Evolutionary conservation across 1,140 invertebrate species (phyloP).

Genomic region (Chironomus striatipennis): DNA sequence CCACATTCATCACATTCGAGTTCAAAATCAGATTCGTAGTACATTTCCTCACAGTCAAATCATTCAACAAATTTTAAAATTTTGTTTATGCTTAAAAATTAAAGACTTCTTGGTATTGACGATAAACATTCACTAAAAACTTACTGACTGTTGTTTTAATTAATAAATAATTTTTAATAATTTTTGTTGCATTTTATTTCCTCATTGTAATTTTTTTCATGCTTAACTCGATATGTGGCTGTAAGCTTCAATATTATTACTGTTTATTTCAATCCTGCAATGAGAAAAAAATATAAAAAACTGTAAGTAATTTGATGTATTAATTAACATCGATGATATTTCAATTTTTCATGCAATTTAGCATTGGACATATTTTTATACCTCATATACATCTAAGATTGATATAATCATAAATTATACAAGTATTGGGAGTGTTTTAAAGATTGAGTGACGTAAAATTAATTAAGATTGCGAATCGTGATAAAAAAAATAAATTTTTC

Average conservation of each 20-base stretch:
- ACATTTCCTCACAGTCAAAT: conserved; percentile 35
- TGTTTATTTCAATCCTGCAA: not conserved
- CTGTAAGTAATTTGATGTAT: not conserved
- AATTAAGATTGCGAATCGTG: not conserved
- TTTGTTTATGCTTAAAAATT: not conserved
- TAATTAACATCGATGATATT: conserved; percentile 21
- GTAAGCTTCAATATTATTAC: not conserved
- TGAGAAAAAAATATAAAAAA: not conserved
- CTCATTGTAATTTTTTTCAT: not conserved
- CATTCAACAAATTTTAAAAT: conserved; percentile 28
- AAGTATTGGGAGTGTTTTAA: not conserved
- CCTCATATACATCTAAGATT: not conserved
- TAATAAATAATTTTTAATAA: not conserved
- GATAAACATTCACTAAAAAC: not conserved
- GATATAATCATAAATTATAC: not conserved
- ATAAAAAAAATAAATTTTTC: too few species aligned
- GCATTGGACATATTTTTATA: not conserved
- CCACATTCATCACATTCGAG: conserved; percentile 44
- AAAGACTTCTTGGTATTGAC: not conserved
- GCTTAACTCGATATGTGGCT: not conserved
- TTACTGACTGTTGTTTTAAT: not conserved
- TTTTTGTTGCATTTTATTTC: not conserved
- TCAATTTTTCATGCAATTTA: not conserved
- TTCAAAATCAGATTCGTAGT: conserved; percentile 28
- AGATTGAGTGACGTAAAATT: not conserved